Evolutionary conservation across 2,888 invertebrate species (phyloP).

Genomic region (Stictocephala bisonia): DNA sequence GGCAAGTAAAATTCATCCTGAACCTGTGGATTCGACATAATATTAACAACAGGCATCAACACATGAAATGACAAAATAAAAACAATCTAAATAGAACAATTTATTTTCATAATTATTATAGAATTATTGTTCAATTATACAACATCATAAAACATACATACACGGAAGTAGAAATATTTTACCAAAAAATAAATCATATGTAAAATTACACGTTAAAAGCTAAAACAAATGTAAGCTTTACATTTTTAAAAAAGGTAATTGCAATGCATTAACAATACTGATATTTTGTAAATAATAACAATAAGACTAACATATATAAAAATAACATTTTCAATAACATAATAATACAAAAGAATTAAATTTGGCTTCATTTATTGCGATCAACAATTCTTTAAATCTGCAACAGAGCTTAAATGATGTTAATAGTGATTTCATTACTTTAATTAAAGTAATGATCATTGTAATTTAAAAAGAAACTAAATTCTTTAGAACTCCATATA

Average conservation of each 20-base stretch:
- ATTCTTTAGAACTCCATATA: too few species aligned
- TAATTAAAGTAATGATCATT: too few species aligned
- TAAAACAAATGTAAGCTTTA: background rate
- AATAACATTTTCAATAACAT: background rate
- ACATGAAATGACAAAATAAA: too few species aligned
- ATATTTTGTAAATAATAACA: background rate
- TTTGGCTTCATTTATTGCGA: too few species aligned
- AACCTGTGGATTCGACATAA: too few species aligned
- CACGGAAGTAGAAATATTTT: background rate
- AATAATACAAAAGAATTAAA: too few species aligned
- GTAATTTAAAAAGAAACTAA: too few species aligned
- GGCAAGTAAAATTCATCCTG: too few species aligned
- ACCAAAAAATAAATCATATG: slow-evolving; percentile 3
- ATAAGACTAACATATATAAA: background rate
- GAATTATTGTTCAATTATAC: slow-evolving; percentile 18
- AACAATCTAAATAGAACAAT: slow-evolving; percentile 32
- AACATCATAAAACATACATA: slow-evolving; percentile 34
- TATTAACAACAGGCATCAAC: too few species aligned
- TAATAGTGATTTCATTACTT: too few species aligned
- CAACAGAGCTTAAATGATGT: too few species aligned
- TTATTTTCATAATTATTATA: slow-evolving; percentile 18
- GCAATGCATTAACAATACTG: background rate
- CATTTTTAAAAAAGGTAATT: background rate
- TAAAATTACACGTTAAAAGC: background rate
- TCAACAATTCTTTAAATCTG: too few species aligned